These are phyloP conservation scores for Azemiops feae DNA, from an alignment of 2,113 vertebrate species.

Conservation along the genomic window DNA sequence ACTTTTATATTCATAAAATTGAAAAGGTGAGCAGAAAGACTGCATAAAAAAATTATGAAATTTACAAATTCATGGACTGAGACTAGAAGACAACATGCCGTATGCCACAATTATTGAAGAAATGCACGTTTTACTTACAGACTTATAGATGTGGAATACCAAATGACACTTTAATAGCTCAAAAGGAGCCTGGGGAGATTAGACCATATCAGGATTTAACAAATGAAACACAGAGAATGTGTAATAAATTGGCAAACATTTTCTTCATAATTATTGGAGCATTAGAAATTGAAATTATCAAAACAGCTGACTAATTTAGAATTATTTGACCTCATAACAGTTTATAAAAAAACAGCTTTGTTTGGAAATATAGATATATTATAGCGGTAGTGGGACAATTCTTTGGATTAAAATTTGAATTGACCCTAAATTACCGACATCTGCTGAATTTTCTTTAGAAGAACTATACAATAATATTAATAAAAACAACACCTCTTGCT, in stretches of 20 bases:
- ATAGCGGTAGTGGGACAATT: neutral
- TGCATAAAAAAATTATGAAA: neutral
- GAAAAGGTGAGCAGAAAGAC: neutral
- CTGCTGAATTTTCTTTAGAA: neutral
- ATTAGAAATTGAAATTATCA: neutral
- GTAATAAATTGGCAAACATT: neutral
- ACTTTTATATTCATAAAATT: neutral
- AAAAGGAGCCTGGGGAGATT: neutral
- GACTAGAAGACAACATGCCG: neutral
- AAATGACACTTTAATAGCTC: neutral
- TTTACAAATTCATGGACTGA: neutral
- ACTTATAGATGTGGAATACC: neutral
- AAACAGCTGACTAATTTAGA: neutral
- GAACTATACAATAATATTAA: neutral
- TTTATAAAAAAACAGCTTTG: neutral
- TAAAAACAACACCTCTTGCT: neutral
- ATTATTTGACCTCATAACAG: neutral
- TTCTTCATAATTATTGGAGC: neutral
- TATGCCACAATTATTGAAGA: neutral
- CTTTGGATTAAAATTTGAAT: neutral
- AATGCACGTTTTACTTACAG: neutral
- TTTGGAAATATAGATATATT: neutral
- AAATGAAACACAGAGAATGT: neutral
- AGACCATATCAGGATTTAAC: neutral
- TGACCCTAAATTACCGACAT: neutral